These are phyloP conservation scores for Stomatorhinus walkeri DNA, from an alignment of 2,797 vertebrate genomes.

Conservation along the genomic window DNA sequence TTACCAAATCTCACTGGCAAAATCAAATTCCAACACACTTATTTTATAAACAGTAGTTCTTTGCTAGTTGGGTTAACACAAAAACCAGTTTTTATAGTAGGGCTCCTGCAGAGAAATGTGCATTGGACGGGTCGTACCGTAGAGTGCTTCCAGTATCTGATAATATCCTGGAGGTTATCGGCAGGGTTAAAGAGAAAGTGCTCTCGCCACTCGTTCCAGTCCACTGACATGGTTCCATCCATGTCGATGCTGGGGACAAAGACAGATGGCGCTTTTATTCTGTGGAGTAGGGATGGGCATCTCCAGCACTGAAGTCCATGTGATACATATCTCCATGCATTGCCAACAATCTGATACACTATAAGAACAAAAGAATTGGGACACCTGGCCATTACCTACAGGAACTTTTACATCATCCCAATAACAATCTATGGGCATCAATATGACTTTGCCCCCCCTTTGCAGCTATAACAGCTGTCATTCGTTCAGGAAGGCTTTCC, in stretches of 20 bases:
- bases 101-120: not conserved
- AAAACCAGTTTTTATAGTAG: not conserved
- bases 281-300: not conserved
- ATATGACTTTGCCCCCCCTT: not conserved
- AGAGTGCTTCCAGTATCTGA: constrained; percentile 85
- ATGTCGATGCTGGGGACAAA: constrained; percentile 70
- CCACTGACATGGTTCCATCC: constrained; percentile 86
- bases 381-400: not conserved
- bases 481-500: not conserved
- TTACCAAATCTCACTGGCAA: not conserved
- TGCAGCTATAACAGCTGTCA: not conserved
- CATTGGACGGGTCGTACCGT: constrained; percentile 59
- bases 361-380: not conserved
- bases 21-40: not conserved
- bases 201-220: constrained; percentile 89
- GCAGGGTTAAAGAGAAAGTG: constrained; percentile 87
- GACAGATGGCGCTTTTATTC: not conserved
- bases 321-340: not conserved
- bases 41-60: not conserved
- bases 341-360: not conserved
- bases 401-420: not conserved
- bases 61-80: not conserved
- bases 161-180: constrained; percentile 79
- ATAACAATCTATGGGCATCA: not conserved
- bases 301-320: not conserved